Conservation (phyloP, 2,888 invertebrate genomes). For the Iphiclides podalirius region DNA sequence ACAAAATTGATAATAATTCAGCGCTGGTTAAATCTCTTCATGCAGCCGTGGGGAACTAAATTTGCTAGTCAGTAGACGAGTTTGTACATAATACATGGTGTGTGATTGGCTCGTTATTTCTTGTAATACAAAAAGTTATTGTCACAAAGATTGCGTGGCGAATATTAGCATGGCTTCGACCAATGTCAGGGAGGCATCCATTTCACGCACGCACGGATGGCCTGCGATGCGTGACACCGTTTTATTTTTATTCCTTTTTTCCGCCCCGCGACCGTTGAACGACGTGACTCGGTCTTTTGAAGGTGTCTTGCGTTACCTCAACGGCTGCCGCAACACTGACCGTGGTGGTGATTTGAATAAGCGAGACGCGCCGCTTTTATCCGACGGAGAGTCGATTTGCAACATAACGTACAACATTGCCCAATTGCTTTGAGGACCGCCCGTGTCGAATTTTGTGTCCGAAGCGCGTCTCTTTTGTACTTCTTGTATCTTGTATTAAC, state of each 20-base stretch:
- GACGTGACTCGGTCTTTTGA: conserved; percentile 21
- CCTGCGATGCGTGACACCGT: conserved; percentile 42
- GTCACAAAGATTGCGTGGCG: too few relatives aligned
- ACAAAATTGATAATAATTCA: too few relatives aligned
- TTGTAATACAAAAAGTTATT: too few relatives aligned
- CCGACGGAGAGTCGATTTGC: background rate
- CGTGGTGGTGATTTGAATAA: background rate
- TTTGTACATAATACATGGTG: too few relatives aligned
- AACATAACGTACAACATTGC: too few relatives aligned
- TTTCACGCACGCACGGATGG: conserved; percentile 37
- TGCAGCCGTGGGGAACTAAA: too few relatives aligned
- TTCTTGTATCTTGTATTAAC: too few relatives aligned
- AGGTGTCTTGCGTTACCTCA: conserved; percentile 17
- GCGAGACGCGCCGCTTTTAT: background rate
- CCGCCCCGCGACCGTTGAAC: conserved; percentile 13
- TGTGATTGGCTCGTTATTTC: too few relatives aligned
- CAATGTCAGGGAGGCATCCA: conserved; percentile 60
- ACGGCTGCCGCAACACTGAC: conserved; percentile 17
- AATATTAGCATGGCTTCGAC: conserved; percentile 34
- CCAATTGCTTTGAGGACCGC: background rate
- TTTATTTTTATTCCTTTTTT: conserved; percentile 37
- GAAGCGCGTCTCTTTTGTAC: too few relatives aligned
- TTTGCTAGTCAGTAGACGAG: too few relatives aligned
- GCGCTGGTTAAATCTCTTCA: too few relatives aligned
- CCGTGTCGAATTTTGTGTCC: background rate